Conservation (phyloP, 2,113 vertebrate species). For the Geococcyx californianus region DNA sequence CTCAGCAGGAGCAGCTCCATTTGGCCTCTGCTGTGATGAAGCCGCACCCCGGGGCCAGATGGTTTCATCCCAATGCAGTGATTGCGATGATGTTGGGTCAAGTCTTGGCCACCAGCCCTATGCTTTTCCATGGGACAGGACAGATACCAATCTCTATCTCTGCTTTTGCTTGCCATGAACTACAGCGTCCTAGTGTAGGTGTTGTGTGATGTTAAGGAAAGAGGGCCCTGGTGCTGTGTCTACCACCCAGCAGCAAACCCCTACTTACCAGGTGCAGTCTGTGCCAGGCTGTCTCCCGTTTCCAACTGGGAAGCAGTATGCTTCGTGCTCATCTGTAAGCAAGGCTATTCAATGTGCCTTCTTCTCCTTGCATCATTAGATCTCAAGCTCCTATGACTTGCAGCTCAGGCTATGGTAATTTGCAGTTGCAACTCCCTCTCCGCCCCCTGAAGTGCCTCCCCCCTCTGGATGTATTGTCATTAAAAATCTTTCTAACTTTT, state of each 20-base stretch:
- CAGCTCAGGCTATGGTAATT: neutral
- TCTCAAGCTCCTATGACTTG: neutral
- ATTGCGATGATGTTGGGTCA: neutral
- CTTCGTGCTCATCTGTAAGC: neutral
- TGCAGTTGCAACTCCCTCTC: neutral
- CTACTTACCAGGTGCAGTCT: neutral
- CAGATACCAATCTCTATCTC: neutral
- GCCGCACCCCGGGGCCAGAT: neutral
- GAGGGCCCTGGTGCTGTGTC: neutral
- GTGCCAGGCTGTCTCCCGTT: neutral
- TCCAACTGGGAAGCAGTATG: neutral
- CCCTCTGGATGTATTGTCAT: neutral
- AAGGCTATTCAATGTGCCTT: neutral
- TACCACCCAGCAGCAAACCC: neutral
- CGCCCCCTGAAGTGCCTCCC: neutral
- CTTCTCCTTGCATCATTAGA: neutral
- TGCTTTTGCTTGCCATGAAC: neutral
- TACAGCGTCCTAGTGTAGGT: neutral
- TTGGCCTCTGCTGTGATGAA: neutral
- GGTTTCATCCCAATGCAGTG: accelerated
- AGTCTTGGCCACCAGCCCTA: neutral
- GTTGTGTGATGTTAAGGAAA: neutral
- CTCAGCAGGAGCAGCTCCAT: neutral
- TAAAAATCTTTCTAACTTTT: slow-evolving; percentile 32
- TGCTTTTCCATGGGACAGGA: neutral